phyloP scores from a whole-genome alignment of 2,113 vertebrate species.

The Platycercus adscitus region DNA sequence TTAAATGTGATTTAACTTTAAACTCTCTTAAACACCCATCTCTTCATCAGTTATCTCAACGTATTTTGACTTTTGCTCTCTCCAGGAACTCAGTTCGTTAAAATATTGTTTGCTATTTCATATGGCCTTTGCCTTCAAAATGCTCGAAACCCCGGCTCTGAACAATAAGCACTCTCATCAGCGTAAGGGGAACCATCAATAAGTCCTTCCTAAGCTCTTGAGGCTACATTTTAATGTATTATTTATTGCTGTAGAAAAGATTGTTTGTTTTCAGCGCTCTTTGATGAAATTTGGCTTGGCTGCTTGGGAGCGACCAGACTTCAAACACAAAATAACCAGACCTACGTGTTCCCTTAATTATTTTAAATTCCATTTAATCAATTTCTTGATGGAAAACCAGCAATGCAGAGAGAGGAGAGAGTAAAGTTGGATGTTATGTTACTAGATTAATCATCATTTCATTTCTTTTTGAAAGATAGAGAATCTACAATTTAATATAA shows the following conservation, averaged over 20 bases:
- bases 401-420: background rate
- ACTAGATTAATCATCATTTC: background rate
- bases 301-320: background rate
- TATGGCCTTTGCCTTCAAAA: background rate
- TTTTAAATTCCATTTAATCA: background rate
- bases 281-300: conserved; percentile 27
- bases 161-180: background rate
- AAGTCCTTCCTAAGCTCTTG: conserved; percentile 35
- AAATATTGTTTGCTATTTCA: conserved; percentile 2
- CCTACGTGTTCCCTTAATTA: background rate
- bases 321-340: background rate
- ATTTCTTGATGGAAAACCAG: background rate
- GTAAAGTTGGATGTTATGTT: background rate
- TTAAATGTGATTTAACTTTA: background rate
- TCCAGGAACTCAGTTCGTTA: background rate
- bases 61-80: background rate
- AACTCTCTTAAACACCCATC: background rate
- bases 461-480: background rate
- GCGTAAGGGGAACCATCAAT: conserved; percentile 7
- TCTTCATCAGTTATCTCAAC: background rate
- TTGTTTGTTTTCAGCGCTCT: background rate
- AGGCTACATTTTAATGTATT: conserved; percentile 36
- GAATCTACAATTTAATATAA: background rate
- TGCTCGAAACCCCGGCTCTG: background rate
- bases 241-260: conserved; percentile 35